Evolutionary conservation across 2,113 vertebrate genomes (phyloP).

Genomic region (Poeciliopsis prolifica): DNA sequence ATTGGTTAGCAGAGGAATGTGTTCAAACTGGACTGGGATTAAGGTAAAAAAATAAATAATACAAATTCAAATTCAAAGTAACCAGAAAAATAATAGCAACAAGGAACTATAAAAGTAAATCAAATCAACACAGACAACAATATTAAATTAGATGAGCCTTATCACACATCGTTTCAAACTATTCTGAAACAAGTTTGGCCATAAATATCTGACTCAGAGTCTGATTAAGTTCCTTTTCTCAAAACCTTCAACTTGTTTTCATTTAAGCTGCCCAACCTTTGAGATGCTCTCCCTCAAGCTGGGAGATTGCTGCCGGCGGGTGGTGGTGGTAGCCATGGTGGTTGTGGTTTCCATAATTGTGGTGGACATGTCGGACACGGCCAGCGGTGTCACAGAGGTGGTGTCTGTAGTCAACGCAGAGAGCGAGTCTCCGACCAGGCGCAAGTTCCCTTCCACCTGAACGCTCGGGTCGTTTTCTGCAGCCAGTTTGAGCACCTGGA

Average conservation of each 20-base stretch:
- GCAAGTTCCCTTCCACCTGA: conserved; percentile 89
- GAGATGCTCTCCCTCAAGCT: conserved; percentile 92
- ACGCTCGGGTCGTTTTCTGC: conserved; percentile 92
- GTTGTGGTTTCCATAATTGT: conserved; percentile 97
- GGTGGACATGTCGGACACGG: conserved; percentile 92
- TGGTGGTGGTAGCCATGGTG: conserved; percentile 94
- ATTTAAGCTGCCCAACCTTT: conserved; percentile 81
- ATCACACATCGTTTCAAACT: too few species aligned
- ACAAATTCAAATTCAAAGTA: too few species aligned
- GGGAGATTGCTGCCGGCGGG: conserved; percentile 89
- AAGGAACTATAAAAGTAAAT: neutral
- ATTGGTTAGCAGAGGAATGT: neutral
- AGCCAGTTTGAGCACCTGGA: conserved; percentile 93
- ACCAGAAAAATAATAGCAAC: too few species aligned
- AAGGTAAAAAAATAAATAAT: too few species aligned
- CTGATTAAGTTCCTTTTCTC: too few species aligned
- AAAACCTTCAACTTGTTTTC: neutral
- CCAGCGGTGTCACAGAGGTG: conserved; percentile 89
- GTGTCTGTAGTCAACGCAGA: conserved; percentile 89
- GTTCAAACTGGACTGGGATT: neutral
- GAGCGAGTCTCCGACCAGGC: conserved; percentile 90
- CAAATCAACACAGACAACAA: neutral
- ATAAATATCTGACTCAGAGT: neutral
- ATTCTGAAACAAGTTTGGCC: neutral
- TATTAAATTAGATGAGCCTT: neutral